Base-by-base conservation (phyloP, 2,113 vertebrate genomes). In the Lanius collurio region DNA sequence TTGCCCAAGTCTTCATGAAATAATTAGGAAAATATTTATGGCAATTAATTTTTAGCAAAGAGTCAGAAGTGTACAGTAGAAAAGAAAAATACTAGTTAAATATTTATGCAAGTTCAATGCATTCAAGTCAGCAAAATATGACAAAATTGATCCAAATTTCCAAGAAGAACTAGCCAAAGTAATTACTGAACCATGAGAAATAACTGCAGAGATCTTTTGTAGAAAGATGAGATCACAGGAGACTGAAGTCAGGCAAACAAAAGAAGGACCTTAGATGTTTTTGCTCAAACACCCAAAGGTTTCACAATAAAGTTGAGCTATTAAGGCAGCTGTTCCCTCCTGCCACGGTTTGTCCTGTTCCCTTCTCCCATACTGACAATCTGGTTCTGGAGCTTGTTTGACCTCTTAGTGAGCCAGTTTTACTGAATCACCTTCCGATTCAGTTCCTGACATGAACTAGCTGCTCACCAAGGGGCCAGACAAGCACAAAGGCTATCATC, bases 71-170 rank as follows among this genome's bases (percentile, higher is more conserved):
- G 31, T 12, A 83, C 39, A 31, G 22, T 49, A 87, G 49, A 53
- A 87, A 76, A 86, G 13, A 87, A 94, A 92, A 94, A 81, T 20
- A 55, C 15, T 87, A 24, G 26, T 90, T 93, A 87, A 94, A 89
- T 84, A 92, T 93, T 93, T 90, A 89, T 35, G 49, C 41, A 71
- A 89, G 59, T 84, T 93, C 64, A 75, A 44, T 19, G 47, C 20
- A 80, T 74, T 63, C 30, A 70, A 90, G 76, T 67, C 68, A 90
- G 68, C 39, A 87, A 35, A 89, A 95, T 39, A 52, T 15, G 24
- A 87, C 28, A 83, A 80, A 90, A 93, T 42, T 83, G 74, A 91
- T 73, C 41, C 2, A 4, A 70, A 90, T 59, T 92, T 90, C 73
- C 91, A 78, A 33, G 52, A 92, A 87, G 30, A 95, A 91, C 39